Percentiles rank a stretch among this genome's conserved stretches.
phyloP scores from a whole-genome alignment of 2,888 invertebrate species.

The Platycheirus albimanus region DNA sequence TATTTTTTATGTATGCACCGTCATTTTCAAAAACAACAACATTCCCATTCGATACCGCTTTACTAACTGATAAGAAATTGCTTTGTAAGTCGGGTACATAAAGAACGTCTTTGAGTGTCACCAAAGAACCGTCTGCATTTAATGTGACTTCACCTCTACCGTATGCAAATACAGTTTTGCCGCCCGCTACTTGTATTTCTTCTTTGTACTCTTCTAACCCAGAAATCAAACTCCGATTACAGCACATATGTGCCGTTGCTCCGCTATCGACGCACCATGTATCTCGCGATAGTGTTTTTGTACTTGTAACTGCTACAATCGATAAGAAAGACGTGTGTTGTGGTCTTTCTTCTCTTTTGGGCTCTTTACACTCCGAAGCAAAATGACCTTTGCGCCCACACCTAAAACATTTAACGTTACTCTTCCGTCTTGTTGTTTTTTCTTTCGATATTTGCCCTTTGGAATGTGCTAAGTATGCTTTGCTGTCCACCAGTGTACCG shows the following conservation, averaged over 20 bases:
- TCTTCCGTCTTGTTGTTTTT: not conserved
- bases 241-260: conserved; percentile 34
- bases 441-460: not conserved
- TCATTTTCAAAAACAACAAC: not conserved
- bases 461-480: not conserved
- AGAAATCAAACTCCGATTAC: conserved; percentile 1
- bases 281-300: not conserved
- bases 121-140: not conserved
- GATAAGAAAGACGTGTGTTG: not conserved
- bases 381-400: not conserved
- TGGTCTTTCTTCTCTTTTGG: not conserved
- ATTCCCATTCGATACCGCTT: conserved; percentile 10
- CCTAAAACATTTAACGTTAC: not conserved
- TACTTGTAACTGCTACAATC: conserved; percentile 1
- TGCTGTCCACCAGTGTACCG: not conserved
- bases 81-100: not conserved
- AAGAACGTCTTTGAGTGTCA: not conserved
- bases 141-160: conserved; percentile 9
- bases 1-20: not conserved
- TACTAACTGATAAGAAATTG: conserved; percentile 21
- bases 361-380: not conserved
- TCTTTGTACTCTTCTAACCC: not conserved
- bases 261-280: conserved; percentile 54
- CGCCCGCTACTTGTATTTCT: not conserved
- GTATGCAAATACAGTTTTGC: not conserved